Percentiles rank a stretch among this genome's conserved stretches.
phyloP scores from a whole-genome alignment of 2,113 vertebrate species.

The Laticauda colubrina region DNA sequence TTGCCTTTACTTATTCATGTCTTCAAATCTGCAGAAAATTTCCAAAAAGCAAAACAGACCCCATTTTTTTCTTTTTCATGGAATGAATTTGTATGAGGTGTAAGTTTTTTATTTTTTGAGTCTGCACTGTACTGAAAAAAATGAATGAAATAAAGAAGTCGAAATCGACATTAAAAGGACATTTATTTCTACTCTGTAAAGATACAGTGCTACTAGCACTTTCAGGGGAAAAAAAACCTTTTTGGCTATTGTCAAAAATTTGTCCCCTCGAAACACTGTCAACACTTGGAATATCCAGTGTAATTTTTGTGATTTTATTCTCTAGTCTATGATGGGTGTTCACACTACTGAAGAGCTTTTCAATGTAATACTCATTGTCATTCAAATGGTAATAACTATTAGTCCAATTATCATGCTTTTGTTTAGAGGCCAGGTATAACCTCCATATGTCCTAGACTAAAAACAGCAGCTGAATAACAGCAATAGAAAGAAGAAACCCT shows the following conservation, averaged over 20 bases:
- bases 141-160: neutral
- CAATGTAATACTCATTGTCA: constrained; percentile 59
- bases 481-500: constrained; percentile 22
- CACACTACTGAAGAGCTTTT: constrained; percentile 67
- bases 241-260: neutral
- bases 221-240: neutral
- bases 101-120: neutral
- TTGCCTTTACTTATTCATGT: neutral
- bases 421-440: constrained; percentile 56
- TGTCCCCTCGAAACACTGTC: neutral
- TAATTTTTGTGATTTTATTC: neutral
- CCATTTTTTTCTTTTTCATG: neutral
- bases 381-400: constrained; percentile 61
- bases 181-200: neutral
- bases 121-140: neutral
- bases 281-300: neutral
- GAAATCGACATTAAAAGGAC: neutral
- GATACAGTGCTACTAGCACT: neutral
- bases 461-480: constrained; percentile 25
- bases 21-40: neutral
- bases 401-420: constrained; percentile 58
- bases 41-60: neutral
- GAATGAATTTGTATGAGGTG: neutral
- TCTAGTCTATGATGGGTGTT: constrained; percentile 51
- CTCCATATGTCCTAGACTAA: constrained; percentile 24